Base-by-base conservation (phyloP, 1,140 invertebrate genomes). In the Plutomurus gul region DNA sequence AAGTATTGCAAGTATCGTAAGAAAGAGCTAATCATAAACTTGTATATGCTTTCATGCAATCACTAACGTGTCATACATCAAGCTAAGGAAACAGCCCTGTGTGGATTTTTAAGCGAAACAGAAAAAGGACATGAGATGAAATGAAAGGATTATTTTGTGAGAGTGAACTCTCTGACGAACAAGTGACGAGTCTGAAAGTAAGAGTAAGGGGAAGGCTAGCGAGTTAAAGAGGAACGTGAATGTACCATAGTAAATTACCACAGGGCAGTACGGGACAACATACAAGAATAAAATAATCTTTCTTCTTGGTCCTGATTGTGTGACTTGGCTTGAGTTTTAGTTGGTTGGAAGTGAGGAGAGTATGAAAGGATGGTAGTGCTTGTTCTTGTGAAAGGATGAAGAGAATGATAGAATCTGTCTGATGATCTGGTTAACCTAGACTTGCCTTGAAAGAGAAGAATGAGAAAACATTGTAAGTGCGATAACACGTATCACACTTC, bases 401-500 rank as follows among this genome's bases (percentile, higher is more conserved):
- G 39, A 13, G 56, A 33, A 33, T 36, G 22, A n/a, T 5, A n/a
- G 6, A 33, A n/a, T n/a, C 4, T 33, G 25, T 18, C 27, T 33
- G 56, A 25, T 33, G 56, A 65, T 65, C 27, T 65, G 56, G 27
- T 65, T 65, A 65, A 33, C 27, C 22, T 25, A 65, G 56, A 65
- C 56, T 65, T 65, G 56, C 56, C 56, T 65, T 65, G 22, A n/a
- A 65, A 30, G 56, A 65, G 56, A 30, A 65, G 56, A 33, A n/a
- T 65, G 7, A 36, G 56, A 65, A 65, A 65, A 65, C 30, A 33
- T 65, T 30, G 18, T n/a, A 25, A n/a, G 27, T 30, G 27, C 36
- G 56, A 65, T 65, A 65, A 65, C 27, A 33, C 56, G 27, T 65
- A 65, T 65, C 56, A 65, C 56, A 65, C 56, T 65, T 65, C 56